Conservation (phyloP, 2,888 invertebrate species). For the Phania funesta region DNA sequence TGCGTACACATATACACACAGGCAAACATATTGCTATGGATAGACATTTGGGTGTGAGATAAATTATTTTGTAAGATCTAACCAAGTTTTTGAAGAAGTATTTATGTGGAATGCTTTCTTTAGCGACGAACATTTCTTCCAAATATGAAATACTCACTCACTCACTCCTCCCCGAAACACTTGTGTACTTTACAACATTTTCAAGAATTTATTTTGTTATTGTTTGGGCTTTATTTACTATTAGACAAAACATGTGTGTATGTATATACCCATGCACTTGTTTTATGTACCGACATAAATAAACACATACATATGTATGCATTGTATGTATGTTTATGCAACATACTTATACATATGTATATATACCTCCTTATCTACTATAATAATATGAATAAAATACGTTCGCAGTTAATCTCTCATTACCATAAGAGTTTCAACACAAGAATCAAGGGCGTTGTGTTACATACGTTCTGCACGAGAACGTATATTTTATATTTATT, state of each 20-base stretch:
- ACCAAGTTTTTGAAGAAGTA: constrained; percentile 31
- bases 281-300: neutral
- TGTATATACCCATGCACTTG: neutral
- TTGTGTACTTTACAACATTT: constrained; percentile 15
- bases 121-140: neutral
- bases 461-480: too few relatives aligned
- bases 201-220: constrained; percentile 46
- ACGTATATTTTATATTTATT: too few relatives aligned
- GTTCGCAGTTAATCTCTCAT: constrained; percentile 33
- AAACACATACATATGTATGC: neutral
- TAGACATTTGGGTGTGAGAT: constrained; percentile 53
- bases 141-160: neutral
- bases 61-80: constrained; percentile 37
- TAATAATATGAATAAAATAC: constrained; percentile 6
- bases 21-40: constrained; percentile 11
- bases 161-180: neutral
- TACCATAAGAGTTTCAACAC: constrained; percentile 34
- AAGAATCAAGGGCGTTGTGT: neutral
- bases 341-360: neutral
- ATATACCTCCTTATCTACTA: neutral
- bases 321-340: neutral
- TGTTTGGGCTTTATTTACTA: constrained; percentile 49
- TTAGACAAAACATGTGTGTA: constrained; percentile 14
- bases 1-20: neutral
- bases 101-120: neutral